Evolutionary conservation across 2,888 invertebrate genomes (phyloP), one percentile per base, ranked within the genome.

Genomic region (Eremobia ochroleuca): DNA sequence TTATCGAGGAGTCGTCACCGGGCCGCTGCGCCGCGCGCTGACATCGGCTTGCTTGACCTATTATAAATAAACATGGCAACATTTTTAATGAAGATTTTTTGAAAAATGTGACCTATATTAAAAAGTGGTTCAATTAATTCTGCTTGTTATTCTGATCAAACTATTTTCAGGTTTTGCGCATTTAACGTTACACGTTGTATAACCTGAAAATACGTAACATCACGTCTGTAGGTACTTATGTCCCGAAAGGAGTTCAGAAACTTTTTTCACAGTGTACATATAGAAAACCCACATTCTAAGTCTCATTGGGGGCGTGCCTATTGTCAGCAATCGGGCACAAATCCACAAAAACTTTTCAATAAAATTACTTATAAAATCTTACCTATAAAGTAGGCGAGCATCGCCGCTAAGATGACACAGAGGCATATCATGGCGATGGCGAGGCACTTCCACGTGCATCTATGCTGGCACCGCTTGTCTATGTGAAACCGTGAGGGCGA

Each of bases 391-490:
- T 99, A 99, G 91, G 99, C 98, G 95, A 99, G 98, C 98, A 99
- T 99, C 89, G 99, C 99, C 92, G 98, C 98, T 93, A 99, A 97
- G 92, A 98, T 98, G 93, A 99, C 98, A 93, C 98, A 98, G 92
- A 99, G 97, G 94, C 99, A 97, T 95, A 99, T 99, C 97, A 99
- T 98, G 92, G 98, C 98, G 95, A 99, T 98, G 95, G 99, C 99
- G 95, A 99, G 98, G 96, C 99, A 99, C 97, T 99, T 99, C 99
- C 99, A 99, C 94, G 99, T 98, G 97, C 99, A 99, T 90, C 99
- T 98, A 95, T 98, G 98, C 95, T 98, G 98, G 97, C 98, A 99
- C 90, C 98, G 98, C 97, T 99, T 99, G 97, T 99, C 98, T 97
- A 99, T 98, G 97, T 99, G 98, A 97, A 99, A 99, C 96, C 99